Percentiles rank a stretch among this genome's conserved stretches.
Evolutionary conservation across 1,140 invertebrate species (phyloP).

Genomic region (Conus betulinus): DNA sequence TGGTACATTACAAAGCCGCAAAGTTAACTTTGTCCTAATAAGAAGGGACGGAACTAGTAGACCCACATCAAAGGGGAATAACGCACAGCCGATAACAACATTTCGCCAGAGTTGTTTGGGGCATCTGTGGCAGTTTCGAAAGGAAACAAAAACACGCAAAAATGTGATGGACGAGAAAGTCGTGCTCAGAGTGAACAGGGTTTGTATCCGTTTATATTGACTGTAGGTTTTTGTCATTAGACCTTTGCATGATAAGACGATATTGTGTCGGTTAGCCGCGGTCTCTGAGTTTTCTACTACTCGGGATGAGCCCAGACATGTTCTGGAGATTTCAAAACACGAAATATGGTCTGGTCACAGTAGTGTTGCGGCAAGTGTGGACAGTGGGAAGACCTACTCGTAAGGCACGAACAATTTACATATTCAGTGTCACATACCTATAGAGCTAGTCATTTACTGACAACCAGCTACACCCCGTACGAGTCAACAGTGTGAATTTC

Average conservation of each 20-base stretch:
- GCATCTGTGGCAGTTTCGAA: constrained; percentile 24
- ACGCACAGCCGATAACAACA: not conserved
- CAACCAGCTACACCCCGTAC: too few relatives aligned
- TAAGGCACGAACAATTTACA: too few relatives aligned
- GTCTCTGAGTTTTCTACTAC: not conserved
- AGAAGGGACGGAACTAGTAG: too few relatives aligned
- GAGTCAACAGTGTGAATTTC: too few relatives aligned
- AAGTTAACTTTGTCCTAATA: too few relatives aligned
- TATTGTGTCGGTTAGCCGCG: not conserved
- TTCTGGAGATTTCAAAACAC: not conserved
- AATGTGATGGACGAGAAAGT: not conserved
- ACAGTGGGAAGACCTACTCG: too few relatives aligned
- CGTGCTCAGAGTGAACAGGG: not conserved
- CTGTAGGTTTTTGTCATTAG: not conserved
- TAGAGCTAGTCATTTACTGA: too few relatives aligned
- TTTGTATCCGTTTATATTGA: not conserved
- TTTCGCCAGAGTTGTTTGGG: not conserved
- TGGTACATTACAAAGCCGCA: too few relatives aligned
- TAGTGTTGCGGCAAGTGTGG: too few relatives aligned
- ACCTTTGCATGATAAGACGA: not conserved
- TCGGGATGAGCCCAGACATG: constrained; percentile 10
- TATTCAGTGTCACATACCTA: too few relatives aligned
- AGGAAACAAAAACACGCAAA: not conserved
- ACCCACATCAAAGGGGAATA: not conserved
- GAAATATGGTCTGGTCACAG: not conserved